phyloP scores from a whole-genome alignment of 2,797 vertebrate genomes.

The Rhabdomys pumilio region DNA sequence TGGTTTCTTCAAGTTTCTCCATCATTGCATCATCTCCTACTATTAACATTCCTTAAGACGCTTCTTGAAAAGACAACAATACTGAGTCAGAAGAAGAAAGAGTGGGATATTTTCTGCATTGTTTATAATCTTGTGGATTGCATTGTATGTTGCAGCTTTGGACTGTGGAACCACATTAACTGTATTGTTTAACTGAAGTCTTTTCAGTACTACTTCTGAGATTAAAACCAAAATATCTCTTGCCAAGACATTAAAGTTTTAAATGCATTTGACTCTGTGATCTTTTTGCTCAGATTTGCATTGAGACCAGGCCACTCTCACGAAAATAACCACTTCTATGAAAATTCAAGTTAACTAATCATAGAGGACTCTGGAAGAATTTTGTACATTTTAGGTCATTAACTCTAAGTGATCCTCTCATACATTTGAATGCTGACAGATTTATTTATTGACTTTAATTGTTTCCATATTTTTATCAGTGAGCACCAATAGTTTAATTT shows the following conservation, averaged over 20 bases:
- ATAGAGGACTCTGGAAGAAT: not conserved
- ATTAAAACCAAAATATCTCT: not conserved
- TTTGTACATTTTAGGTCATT: not conserved
- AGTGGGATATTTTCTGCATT: not conserved
- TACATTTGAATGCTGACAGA: not conserved
- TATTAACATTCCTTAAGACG: not conserved
- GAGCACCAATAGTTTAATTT: not conserved
- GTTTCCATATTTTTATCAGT: not conserved
- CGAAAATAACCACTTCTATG: not conserved
- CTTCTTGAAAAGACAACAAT: constrained; percentile 22
- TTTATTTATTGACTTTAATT: not conserved
- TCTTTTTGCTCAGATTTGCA: not conserved
- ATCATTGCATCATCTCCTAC: not conserved
- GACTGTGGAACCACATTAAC: not conserved
- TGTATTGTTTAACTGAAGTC: not conserved
- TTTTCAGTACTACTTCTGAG: not conserved
- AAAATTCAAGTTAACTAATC: fast-evolving
- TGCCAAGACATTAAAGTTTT: constrained; percentile 59
- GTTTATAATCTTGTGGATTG: not conserved
- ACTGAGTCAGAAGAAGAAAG: not conserved
- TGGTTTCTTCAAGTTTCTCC: not conserved
- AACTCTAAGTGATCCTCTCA: not conserved
- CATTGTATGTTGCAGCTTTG: not conserved
- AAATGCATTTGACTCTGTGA: not conserved
- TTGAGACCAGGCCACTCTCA: not conserved